Evolutionary conservation across 2,888 invertebrate species (phyloP).

Genomic region (Cerastis rubricosa): DNA sequence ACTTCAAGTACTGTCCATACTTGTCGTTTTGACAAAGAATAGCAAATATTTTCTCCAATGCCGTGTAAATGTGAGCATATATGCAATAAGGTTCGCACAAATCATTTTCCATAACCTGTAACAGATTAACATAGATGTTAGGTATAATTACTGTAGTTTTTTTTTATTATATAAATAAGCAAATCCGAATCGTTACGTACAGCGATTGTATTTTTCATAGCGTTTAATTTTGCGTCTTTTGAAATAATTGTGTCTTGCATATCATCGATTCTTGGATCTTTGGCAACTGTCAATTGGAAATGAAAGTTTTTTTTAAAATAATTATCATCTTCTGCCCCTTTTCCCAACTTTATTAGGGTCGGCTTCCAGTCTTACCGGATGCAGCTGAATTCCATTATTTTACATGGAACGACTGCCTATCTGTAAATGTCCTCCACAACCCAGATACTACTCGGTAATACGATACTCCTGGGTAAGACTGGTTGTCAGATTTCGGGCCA

Average conservation of each 20-base stretch:
- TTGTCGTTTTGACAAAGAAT: constrained; percentile 84
- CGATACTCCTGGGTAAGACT: too few relatives aligned
- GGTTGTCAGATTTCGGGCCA: too few relatives aligned
- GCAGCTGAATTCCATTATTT: too few relatives aligned
- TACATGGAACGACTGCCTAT: too few relatives aligned
- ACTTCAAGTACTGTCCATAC: constrained; percentile 83
- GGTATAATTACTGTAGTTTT: neutral
- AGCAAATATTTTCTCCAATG: constrained; percentile 86
- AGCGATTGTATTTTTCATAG: constrained; percentile 86
- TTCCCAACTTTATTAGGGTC: too few relatives aligned
- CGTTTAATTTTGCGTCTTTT: constrained; percentile 87
- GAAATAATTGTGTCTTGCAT: constrained; percentile 81
- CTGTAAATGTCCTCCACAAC: too few relatives aligned
- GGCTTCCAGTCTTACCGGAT: too few relatives aligned
- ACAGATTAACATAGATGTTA: neutral
- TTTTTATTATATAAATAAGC: neutral
- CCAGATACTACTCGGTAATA: too few relatives aligned
- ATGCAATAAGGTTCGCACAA: constrained; percentile 87
- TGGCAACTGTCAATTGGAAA: constrained; percentile 69
- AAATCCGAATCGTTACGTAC: constrained; percentile 66
- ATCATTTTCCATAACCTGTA: constrained; percentile 87
- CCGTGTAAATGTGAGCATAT: constrained; percentile 87
- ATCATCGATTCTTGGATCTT: constrained; percentile 82
- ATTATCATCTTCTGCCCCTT: too few relatives aligned
- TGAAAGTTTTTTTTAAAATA: neutral